Base-by-base conservation (phyloP, 92 coral and sea anemone genomes). In the Ricordea florida region DNA sequence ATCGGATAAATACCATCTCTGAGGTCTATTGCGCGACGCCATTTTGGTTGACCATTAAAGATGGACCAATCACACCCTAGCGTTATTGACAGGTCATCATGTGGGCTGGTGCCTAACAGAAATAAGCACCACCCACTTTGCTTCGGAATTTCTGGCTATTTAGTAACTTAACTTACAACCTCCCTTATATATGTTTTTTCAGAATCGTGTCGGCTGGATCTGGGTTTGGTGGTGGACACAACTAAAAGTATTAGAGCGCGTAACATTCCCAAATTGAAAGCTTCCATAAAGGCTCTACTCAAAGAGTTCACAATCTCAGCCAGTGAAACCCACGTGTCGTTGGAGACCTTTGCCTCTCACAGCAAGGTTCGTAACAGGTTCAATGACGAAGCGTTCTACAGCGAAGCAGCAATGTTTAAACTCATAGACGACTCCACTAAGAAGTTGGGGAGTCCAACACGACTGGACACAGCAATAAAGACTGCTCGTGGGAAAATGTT, bases 401-500 rank as follows among this genome's bases (percentile, higher is more conserved):
- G 48, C 6, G 9, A 37, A 3, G 21, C 13, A 4, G 48, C 48
- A 9, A 22, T 36, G 4, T 3, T 36, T 8, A 22, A 3, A 3
- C 10, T 60, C 32, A 60, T 60, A 22, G 17, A 22, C 7, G n/a
- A 21, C 9, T 11, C 13, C 4, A 22, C 40, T 24, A 23, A 3
- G 20, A 23, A 37, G 20, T 21, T 60, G 31, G 6, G 47, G 16
- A 10, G 24, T n/a, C 47, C 48, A 10, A 60, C 67, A 7, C 67
- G 67, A 1, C 21, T 60, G 33, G 92, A 84, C 64, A 57, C 41
- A 21, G 92, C 88, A 1, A 41, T 87, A 17, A 21, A 40, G 33
- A 34, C 33, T 11, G 85, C 87, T 10, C 6, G 53, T 3, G 70
- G 51, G 6, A 24, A 57, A 48, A 44, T 86, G 29, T 86, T 86